Base-by-base conservation (phyloP, 2,888 invertebrate genomes). In the Harpagoxenus sublaevis region DNA sequence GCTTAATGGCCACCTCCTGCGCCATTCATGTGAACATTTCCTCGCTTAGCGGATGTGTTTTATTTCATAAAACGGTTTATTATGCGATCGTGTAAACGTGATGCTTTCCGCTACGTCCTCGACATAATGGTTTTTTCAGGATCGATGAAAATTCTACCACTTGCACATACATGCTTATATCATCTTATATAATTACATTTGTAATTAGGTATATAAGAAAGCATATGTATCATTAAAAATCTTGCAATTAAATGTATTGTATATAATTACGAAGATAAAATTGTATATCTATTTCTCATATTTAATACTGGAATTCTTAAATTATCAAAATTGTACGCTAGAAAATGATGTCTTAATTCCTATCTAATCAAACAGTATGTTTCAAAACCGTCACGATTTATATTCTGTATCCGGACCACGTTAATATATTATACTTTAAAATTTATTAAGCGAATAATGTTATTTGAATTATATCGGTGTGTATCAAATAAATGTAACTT, bases 1-100 rank as follows among this genome's bases (percentile, higher is more conserved):
- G 92, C 92, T 94, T 94, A 94, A 93, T 93, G 93, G 92, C 90
- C 92, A 91, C 89, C 89, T 89, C 90, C 90, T 91, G 88, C 90
- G 91, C 91, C 93, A 93, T 93, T 93, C 93, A 93, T 91, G 93
- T 90, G 92, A 92, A 90, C 89, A 90, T 91, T 91, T 88, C 90
- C 89, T 86, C 84, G 73, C 65, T 75, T 82, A 84, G 74, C 82
- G 70, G 48, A 84, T 73, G 84, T 88, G 83, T 84, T 65, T 65
- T 60, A 66, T 74, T 73, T 77, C 79, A 73, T 73, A 51, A 73
- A 73, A 71, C 35, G 73, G 48, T 71, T 79, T 60, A 35, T 57
- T 70, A 70, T 23, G 45, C 35, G 57, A 5, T 71, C 60, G 35
- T 71, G 35, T 70, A 79, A 79, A 71, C 51, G 73, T 15, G 23